These are phyloP conservation scores for Halcyon chelicuti DNA, from an alignment of 2,797 vertebrate genomes.

Conservation along the genomic window DNA sequence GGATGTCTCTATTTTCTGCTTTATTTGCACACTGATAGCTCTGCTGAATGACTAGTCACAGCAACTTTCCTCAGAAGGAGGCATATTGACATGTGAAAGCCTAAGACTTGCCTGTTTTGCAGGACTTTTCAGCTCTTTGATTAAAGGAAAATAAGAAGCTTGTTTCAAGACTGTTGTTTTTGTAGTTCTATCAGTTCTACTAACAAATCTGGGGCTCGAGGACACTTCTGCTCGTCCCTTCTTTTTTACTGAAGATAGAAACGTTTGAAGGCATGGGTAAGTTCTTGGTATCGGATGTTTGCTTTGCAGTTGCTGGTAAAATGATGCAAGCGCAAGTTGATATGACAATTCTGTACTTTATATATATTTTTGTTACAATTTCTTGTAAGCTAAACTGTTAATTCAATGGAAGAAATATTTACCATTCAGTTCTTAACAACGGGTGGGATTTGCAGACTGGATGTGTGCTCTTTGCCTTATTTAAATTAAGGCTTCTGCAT, in stretches of 20 bases:
- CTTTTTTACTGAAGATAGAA: background rate
- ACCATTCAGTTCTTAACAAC: background rate
- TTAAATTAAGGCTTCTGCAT: background rate
- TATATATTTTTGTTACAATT: background rate
- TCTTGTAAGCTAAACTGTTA: background rate
- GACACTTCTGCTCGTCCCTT: background rate
- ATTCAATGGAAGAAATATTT: background rate
- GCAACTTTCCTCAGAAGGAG: conserved; percentile 5
- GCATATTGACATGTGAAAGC: conserved; percentile 29
- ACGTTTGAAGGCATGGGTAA: background rate
- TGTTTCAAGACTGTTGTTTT: background rate
- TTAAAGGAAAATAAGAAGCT: conserved; percentile 1
- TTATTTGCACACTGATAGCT: conserved; percentile 77
- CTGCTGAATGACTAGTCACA: conserved; percentile 52
- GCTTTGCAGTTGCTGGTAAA: background rate
- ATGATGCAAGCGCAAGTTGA: background rate
- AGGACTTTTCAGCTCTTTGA: background rate
- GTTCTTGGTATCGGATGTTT: background rate
- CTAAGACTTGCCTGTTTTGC: conserved; percentile 27
- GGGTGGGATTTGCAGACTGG: background rate
- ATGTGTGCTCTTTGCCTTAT: background rate
- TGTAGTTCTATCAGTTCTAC: background rate
- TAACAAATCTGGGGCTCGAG: background rate
- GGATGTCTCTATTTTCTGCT: conserved; percentile 82
- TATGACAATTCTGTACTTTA: background rate